Conservation (phyloP, 1,140 invertebrate genomes). For the Paracyclopina nana region DNA sequence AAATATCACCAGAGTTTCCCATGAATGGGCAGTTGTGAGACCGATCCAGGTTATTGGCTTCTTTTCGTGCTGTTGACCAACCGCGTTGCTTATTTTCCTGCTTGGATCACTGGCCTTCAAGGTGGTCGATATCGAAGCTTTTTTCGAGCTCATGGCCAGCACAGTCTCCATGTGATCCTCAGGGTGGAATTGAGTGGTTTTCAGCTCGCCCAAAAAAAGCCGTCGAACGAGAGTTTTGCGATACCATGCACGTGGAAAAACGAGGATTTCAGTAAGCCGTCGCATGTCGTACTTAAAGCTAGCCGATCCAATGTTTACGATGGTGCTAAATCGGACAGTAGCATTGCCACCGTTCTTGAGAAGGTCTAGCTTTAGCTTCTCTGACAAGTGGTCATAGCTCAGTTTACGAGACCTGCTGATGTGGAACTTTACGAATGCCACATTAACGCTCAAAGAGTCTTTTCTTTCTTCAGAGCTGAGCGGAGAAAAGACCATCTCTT, state of each 20-base stretch:
- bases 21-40: conserved; percentile 27
- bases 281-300: conserved; percentile 98
- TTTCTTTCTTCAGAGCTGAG: conserved; percentile 71
- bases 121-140: conserved; percentile 17
- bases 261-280: conserved; percentile 83
- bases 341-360: conserved; percentile 38
- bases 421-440: conserved; percentile 92
- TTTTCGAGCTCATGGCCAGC: conserved; percentile 24
- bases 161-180: too few species aligned
- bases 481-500: conserved; percentile 27
- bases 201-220: conserved; percentile 77
- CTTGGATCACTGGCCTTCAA: conserved; percentile 7
- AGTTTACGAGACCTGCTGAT: conserved; percentile 66
- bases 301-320: conserved; percentile 89
- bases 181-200: conserved; percentile 31
- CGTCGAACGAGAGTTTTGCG: conserved; percentile 70
- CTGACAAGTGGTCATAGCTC: conserved; percentile 35
- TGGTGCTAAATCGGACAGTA: conserved; percentile 36
- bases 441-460: conserved; percentile 84
- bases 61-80: not conserved
- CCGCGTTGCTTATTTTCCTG: not conserved
- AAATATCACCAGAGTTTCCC: conserved; percentile 88
- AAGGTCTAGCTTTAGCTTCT: conserved; percentile 64
- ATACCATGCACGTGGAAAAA: conserved; percentile 97
- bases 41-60: not conserved